phyloP scores from a whole-genome alignment of 2,797 vertebrate genomes.

The Esox lucius region DNA sequence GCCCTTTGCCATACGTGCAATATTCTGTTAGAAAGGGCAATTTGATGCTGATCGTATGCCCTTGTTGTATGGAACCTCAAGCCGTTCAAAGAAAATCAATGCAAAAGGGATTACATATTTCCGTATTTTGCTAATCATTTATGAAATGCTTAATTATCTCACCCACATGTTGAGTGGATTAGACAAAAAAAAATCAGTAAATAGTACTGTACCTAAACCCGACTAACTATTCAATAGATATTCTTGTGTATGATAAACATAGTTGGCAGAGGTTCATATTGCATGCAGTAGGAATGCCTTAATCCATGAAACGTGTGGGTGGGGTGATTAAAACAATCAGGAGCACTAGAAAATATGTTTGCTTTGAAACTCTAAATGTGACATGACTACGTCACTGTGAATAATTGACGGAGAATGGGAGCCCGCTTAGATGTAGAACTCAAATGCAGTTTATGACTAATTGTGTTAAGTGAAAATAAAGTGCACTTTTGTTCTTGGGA shows the following conservation, averaged over 20 bases:
- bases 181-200: conserved; percentile 65
- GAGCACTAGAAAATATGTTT: conserved; percentile 74
- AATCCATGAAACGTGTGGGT: conserved; percentile 82
- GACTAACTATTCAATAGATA: conserved; percentile 68
- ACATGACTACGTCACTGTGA: conserved; percentile 79
- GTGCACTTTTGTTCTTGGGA: conserved; percentile 79
- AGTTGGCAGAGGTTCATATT: conserved; percentile 76
- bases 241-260: conserved; percentile 64
- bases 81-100: conserved; percentile 73
- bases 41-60: conserved; percentile 74
- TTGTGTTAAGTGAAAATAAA: conserved; percentile 86
- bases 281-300: conserved; percentile 72
- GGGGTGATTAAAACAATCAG: conserved; percentile 79
- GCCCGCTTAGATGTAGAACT: conserved; percentile 74
- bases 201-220: conserved; percentile 71
- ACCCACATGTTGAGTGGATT: conserved; percentile 77
- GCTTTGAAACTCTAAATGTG: conserved; percentile 82
- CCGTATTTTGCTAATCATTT: conserved; percentile 81
- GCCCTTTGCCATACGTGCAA: conserved; percentile 65
- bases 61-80: conserved; percentile 63
- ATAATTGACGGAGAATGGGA: conserved; percentile 79
- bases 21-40: conserved; percentile 72
- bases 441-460: conserved; percentile 81
- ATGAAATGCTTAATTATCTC: conserved; percentile 80
- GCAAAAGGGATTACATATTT: conserved; percentile 79